phyloP scores from a whole-genome alignment of 2,797 vertebrate genomes.

The Pelobates cultripes region DNA sequence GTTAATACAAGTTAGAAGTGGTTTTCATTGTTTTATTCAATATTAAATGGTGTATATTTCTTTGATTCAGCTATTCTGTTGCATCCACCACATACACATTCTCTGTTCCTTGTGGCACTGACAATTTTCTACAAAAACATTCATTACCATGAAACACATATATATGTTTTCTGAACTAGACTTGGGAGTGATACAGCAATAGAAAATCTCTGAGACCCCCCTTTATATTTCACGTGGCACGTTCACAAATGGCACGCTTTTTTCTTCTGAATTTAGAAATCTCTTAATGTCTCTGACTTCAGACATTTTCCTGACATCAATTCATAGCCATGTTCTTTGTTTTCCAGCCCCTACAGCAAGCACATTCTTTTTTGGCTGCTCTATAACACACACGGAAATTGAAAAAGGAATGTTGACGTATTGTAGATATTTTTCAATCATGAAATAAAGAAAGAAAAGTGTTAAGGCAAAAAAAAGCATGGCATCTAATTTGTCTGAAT shows the following conservation, averaged over 20 bases:
- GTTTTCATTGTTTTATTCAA: too few relatives aligned
- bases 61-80: too few relatives aligned
- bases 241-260: background rate
- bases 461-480: constrained; percentile 17
- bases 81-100: too few relatives aligned
- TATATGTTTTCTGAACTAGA: too few relatives aligned
- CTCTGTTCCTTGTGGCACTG: too few relatives aligned
- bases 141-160: too few relatives aligned
- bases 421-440: constrained; percentile 38
- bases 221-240: too few relatives aligned
- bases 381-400: constrained; percentile 31
- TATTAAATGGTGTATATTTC: too few relatives aligned
- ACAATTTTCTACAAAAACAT: too few relatives aligned
- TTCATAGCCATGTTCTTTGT: constrained; percentile 30
- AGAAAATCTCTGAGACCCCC: too few relatives aligned
- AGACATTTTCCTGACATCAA: constrained; percentile 32
- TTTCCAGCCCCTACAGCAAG: constrained; percentile 43
- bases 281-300: constrained; percentile 29
- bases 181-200: too few relatives aligned
- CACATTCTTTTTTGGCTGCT: constrained; percentile 36
- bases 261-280: constrained; percentile 13
- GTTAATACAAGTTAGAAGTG: too few relatives aligned
- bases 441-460: constrained; percentile 7
- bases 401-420: constrained; percentile 29
- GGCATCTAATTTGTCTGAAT: background rate